Conservation (phyloP, 2,113 vertebrate genomes). For the Cariama cristata region DNA sequence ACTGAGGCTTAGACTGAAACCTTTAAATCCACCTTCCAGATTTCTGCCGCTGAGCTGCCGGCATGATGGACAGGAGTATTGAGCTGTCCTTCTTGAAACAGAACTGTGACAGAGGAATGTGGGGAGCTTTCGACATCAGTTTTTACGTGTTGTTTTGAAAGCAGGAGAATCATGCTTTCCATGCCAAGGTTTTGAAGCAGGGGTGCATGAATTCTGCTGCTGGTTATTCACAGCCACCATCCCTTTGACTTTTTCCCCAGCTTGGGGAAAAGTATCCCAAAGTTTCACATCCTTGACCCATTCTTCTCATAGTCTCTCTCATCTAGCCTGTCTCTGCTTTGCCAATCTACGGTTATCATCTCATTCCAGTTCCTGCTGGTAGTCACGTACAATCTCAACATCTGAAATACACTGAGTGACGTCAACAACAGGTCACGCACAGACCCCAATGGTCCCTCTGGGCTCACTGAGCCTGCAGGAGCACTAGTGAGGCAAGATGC, state of each 20-base stretch:
- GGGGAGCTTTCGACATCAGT: not conserved
- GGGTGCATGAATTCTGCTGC: not conserved
- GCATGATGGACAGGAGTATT: slow-evolving; percentile 8
- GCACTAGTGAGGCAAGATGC: not conserved
- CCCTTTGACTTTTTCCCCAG: not conserved
- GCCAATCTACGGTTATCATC: not conserved
- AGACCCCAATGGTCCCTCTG: accelerated
- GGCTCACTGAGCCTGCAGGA: not conserved
- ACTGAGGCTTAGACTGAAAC: not conserved
- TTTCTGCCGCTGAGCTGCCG: not conserved
- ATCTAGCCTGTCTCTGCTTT: not conserved
- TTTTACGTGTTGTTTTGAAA: not conserved
- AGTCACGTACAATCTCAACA: not conserved
- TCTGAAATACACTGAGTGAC: not conserved
- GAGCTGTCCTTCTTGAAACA: not conserved
- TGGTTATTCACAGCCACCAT: not conserved
- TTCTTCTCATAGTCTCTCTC: not conserved
- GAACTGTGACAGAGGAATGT: not conserved
- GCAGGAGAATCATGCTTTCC: not conserved
- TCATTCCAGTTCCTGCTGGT: not conserved
- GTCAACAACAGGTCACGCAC: not conserved
- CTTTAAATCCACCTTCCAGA: slow-evolving; percentile 30
- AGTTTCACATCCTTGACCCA: not conserved
- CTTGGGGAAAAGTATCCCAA: not conserved
- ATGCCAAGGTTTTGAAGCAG: not conserved